Conservation (phyloP, 2,797 vertebrate genomes). For the Lithobates sylvaticus region DNA sequence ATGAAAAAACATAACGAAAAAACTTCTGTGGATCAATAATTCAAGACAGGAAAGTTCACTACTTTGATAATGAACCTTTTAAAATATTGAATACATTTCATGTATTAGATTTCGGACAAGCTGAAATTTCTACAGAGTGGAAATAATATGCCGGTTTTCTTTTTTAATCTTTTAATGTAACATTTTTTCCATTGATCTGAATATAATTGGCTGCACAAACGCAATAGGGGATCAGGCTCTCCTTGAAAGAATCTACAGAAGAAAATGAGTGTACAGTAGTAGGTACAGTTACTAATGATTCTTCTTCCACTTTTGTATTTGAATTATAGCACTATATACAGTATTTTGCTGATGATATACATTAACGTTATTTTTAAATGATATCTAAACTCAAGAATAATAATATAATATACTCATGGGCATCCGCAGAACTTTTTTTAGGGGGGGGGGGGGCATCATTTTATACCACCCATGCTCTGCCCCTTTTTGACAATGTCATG, state of each 20-base stretch:
- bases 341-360: no score
- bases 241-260: neutral
- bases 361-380: no score
- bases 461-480: no score
- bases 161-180: neutral
- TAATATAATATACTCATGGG: no score
- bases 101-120: constrained; percentile 65
- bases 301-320: neutral
- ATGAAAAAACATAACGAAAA: constrained; percentile 60
- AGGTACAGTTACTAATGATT: neutral
- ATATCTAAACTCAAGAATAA: no score
- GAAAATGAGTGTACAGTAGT: neutral
- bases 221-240: constrained; percentile 24
- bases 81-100: constrained; percentile 75
- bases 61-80: constrained; percentile 72
- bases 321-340: neutral
- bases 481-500: no score
- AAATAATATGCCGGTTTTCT: constrained; percentile 65
- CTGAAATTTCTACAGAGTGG: constrained; percentile 70
- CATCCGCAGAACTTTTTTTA: no score
- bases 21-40: constrained; percentile 75
- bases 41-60: constrained; percentile 75
- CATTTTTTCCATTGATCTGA: constrained; percentile 65
- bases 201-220: constrained; percentile 61
- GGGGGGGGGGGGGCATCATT: no score